Evolutionary conservation across 2,797 vertebrate species (phyloP).

Genomic region (Melanogrammus aeglefinus): DNA sequence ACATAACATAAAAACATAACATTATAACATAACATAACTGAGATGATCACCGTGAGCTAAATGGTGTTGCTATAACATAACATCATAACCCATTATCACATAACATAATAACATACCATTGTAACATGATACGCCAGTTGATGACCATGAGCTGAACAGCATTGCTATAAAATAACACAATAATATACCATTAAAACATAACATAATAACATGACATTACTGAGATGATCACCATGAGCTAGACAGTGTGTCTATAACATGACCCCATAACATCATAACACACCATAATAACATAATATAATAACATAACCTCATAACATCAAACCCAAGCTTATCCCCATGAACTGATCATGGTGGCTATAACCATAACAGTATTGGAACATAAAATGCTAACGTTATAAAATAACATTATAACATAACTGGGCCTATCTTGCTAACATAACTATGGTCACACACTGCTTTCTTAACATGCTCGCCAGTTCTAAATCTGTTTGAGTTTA

Average conservation of each 20-base stretch:
- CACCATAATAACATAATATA: too few species aligned
- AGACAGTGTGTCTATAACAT: conserved; percentile 39
- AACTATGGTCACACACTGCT: background rate
- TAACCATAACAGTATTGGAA: background rate
- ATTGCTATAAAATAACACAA: background rate
- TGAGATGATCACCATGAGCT: conserved; percentile 72
- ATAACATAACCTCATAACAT: too few species aligned
- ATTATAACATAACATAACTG: too few species aligned
- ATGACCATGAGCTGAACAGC: background rate
- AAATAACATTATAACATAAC: background rate
- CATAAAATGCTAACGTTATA: background rate
- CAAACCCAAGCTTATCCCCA: too few species aligned
- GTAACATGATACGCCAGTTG: conserved; percentile 60
- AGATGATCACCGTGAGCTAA: too few species aligned
- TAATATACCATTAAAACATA: background rate
- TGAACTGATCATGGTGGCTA: background rate
- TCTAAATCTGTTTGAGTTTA: background rate
- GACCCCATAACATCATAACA: background rate
- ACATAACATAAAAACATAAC: too few species aligned
- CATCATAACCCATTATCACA: background rate
- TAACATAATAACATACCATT: background rate
- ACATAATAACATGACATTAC: background rate
- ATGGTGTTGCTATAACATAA: background rate
- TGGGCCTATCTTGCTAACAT: background rate
- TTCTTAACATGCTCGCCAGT: background rate